Evolutionary conservation across 64 coral and sea anemone species (phyloP), one percentile per base, ranked within the genome.

Genomic region (Catalaphyllia jardinei): DNA sequence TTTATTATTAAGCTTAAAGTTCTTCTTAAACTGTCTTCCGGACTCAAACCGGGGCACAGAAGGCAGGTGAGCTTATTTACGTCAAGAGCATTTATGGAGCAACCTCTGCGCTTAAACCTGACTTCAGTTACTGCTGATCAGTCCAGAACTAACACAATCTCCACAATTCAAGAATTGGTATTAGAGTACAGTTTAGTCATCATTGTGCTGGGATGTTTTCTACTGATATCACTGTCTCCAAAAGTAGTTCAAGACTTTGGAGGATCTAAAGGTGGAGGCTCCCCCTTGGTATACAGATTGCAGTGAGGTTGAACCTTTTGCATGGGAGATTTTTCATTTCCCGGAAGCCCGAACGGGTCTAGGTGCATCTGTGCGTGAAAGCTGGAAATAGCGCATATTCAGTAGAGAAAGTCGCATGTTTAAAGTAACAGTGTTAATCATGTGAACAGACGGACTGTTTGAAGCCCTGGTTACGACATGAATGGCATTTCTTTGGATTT

Each of bases 161-260:
- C 46, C 35, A 63, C 79, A 65, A 10, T 65, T 83, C 79, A 83
- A 83, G 79, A 83, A 67, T 9, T 83, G 30, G 8, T 83, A 7
- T 29, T 83, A 28, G 79, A 83, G 29, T 83, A 83, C 31, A 83
- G 79, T 20, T 67, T 83, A 31, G 28, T 83, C 20, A 42, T 83
- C 5, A 83, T 83, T 83, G 60, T 67, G 19, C 59, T 83, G 31
- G 79, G 60, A 61, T 83, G 79, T 33, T 83, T 83, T 83, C 0
- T 83, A 60, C 10, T 83, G 17, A 60, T 83, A 28, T 39, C 60
- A 65, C 35, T 39, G 29, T 39, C 60, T 20, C 24, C 79, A 62
- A 83, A 61, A 83, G 30, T 83, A 9, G 6, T 83, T 10, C 18
- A 30, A 13, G 16, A 16, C 18, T 10, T 67, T 65, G 19, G 22